Evolutionary conservation across 2,113 vertebrate genomes (phyloP).

Genomic region (Lasiurus cinereus): DNA sequence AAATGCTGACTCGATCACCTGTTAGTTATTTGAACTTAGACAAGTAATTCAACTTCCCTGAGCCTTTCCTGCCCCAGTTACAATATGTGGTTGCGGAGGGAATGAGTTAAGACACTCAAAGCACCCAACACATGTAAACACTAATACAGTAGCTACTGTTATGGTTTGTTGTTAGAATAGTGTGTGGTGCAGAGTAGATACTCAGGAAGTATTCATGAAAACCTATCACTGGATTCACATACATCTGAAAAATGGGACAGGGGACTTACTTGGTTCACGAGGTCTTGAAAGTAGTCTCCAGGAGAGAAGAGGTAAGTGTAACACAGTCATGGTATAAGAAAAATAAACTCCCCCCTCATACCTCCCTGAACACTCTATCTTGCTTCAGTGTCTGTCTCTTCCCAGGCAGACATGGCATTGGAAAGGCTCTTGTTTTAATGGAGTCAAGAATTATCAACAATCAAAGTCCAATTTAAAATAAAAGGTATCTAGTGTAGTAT

Average conservation of each 20-base stretch:
- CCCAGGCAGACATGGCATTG: not conserved
- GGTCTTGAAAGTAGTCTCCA: not conserved
- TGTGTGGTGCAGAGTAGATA: not conserved
- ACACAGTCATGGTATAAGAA: not conserved
- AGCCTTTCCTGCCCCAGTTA: not conserved
- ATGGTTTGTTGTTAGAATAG: not conserved
- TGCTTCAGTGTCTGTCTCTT: not conserved
- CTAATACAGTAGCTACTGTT: not conserved
- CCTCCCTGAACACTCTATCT: not conserved
- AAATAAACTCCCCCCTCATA: not conserved
- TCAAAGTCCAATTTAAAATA: slow-evolving; percentile 1
- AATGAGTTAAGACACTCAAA: not conserved
- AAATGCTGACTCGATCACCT: not conserved
- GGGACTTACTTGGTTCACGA: not conserved
- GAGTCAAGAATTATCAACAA: slow-evolving; percentile 24
- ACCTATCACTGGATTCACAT: not conserved
- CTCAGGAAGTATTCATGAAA: not conserved
- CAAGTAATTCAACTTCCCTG: not conserved
- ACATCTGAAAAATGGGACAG: not conserved
- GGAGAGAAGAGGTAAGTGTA: not conserved
- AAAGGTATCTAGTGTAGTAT: not conserved
- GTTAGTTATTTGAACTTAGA: not conserved
- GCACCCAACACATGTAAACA: not conserved
- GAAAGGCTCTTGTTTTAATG: slow-evolving; percentile 14
- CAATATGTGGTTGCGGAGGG: not conserved